Conservation (phyloP, 2,797 vertebrate species). For the Clamator glandarius region DNA sequence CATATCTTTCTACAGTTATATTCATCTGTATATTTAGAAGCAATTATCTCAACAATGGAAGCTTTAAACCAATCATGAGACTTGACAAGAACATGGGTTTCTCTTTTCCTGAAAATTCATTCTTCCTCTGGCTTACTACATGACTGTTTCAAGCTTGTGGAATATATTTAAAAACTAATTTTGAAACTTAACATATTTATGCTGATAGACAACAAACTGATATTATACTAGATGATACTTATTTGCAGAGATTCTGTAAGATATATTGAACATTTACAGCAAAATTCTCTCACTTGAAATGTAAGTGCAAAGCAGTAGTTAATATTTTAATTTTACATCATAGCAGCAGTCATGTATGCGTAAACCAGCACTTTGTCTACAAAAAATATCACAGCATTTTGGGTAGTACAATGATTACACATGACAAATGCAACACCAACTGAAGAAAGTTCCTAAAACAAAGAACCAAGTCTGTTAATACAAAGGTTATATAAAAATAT, state of each 20-base stretch:
- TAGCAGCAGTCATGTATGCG: constrained; percentile 30
- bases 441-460: constrained; percentile 7
- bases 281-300: constrained; percentile 27
- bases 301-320: constrained; percentile 48
- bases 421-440: constrained; percentile 27
- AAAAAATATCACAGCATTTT: constrained; percentile 6
- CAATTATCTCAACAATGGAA: constrained; percentile 1
- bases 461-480: neutral
- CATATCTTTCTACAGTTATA: neutral
- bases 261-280: constrained; percentile 7
- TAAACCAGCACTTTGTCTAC: constrained; percentile 42
- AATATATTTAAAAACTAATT: constrained; percentile 12
- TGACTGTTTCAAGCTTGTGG: constrained; percentile 11
- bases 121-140: constrained; percentile 42
- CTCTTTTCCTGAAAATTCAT: constrained; percentile 17
- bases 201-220: constrained; percentile 14
- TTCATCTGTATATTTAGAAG: neutral
- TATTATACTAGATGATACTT: neutral
- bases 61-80: neutral
- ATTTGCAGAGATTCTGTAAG: constrained; percentile 4
- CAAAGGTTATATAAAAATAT: constrained; percentile 29
- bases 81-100: neutral
- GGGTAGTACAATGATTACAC: constrained; percentile 40
- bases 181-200: constrained; percentile 33
- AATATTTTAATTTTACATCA: constrained; percentile 37